These are phyloP conservation scores for Branchipolynoe longqiensis DNA, from an alignment of 2,888 invertebrate genomes.

Conservation along the genomic window DNA sequence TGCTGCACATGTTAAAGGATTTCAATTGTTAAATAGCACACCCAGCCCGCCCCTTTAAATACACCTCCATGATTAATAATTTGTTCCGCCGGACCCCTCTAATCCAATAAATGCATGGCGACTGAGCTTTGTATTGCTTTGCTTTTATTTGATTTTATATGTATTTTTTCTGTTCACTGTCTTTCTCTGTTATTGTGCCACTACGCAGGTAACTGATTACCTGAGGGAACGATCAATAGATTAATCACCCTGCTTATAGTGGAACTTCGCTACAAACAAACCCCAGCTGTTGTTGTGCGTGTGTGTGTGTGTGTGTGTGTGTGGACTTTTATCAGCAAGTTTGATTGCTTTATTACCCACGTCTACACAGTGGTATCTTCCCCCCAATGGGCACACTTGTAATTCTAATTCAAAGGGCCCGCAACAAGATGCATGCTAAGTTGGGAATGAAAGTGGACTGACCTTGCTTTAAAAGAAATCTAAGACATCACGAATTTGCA, in stretches of 20 bases:
- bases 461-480: no score
- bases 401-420: no score
- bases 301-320: no score
- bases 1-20: constrained; percentile 26
- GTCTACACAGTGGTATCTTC: no score
- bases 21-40: constrained; percentile 41
- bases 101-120: constrained; percentile 23
- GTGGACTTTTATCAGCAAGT: no score
- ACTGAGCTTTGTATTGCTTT: not conserved
- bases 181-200: not conserved
- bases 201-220: constrained; percentile 16
- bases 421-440: no score
- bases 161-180: not conserved
- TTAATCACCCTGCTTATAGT: not conserved
- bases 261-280: constrained; percentile 8
- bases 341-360: no score
- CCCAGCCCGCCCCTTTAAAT: not conserved
- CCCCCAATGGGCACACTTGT: no score
- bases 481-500: no score
- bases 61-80: not conserved
- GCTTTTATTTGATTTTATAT: not conserved
- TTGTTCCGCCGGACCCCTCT: not conserved
- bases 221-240: constrained; percentile 29
- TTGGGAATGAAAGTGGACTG: no score
- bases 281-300: no score